phyloP scores from a whole-genome alignment of 2,113 vertebrate species.

The Cottus gobio region DNA sequence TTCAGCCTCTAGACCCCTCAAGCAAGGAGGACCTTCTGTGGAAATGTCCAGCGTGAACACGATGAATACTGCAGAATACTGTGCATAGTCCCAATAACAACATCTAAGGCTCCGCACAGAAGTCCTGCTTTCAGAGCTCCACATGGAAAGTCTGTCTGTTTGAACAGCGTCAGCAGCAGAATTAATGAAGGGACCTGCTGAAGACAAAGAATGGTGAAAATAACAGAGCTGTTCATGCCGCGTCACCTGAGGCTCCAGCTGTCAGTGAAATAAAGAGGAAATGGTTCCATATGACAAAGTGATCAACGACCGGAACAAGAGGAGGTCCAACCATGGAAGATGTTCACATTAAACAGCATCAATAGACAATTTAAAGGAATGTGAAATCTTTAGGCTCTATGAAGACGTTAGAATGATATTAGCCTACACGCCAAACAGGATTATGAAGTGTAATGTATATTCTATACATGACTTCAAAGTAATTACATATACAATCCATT shows the following conservation, averaged over 20 bases:
- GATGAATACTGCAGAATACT: not conserved
- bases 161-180: not conserved
- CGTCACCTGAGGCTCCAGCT: not conserved
- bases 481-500: not conserved
- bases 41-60: not conserved
- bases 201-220: not conserved
- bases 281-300: not conserved
- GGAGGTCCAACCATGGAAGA: not conserved
- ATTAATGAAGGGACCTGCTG: not conserved
- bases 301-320: not conserved
- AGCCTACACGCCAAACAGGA: not conserved
- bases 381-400: not conserved
- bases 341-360: not conserved
- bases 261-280: not conserved
- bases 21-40: not conserved
- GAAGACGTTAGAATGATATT: not conserved
- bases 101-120: no score
- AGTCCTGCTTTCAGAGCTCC: no score
- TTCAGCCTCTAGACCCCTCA: conserved; percentile 10
- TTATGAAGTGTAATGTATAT: no score
- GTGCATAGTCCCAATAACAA: not conserved
- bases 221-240: not conserved
- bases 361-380: not conserved
- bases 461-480: not conserved
- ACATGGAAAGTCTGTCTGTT: no score